A percentile compares a stretch with the other conserved stretches of the same genome.
phyloP scores from a whole-genome alignment of 2,113 vertebrate species.

The Turnix velox region DNA sequence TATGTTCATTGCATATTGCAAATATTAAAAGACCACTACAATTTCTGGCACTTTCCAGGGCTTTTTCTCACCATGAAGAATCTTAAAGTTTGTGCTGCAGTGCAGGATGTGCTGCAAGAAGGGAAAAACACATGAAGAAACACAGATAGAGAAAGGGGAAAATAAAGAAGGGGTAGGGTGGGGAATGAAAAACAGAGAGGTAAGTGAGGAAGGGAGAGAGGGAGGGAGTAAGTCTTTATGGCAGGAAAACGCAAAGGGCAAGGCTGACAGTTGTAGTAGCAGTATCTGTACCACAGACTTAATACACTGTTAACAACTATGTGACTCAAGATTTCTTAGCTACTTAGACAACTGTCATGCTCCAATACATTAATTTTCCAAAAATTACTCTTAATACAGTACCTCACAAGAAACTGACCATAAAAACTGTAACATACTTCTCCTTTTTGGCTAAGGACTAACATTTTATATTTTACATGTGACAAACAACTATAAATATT shows the following conservation, averaged over 20 bases:
- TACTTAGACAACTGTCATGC: not conserved
- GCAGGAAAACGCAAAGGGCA: not conserved
- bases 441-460: not conserved
- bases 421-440: not conserved
- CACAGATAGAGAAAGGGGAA: not conserved
- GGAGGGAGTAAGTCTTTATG: not conserved
- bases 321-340: not conserved
- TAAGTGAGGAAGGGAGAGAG: not conserved
- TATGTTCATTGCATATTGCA: not conserved
- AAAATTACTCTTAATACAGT: not conserved
- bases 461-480: not conserved
- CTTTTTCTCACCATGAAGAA: not conserved
- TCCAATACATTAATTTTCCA: not conserved
- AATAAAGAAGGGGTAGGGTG: too few relatives aligned
- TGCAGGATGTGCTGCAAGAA: not conserved
- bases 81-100: not conserved
- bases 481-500: not conserved
- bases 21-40: not conserved
- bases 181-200: not conserved
- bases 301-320: not conserved
- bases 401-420: not conserved
- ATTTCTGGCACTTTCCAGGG: not conserved
- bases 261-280: not conserved
- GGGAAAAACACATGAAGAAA: not conserved
- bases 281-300: not conserved